Conservation (phyloP, 2,113 vertebrate genomes). For the Piprites chloris region DNA sequence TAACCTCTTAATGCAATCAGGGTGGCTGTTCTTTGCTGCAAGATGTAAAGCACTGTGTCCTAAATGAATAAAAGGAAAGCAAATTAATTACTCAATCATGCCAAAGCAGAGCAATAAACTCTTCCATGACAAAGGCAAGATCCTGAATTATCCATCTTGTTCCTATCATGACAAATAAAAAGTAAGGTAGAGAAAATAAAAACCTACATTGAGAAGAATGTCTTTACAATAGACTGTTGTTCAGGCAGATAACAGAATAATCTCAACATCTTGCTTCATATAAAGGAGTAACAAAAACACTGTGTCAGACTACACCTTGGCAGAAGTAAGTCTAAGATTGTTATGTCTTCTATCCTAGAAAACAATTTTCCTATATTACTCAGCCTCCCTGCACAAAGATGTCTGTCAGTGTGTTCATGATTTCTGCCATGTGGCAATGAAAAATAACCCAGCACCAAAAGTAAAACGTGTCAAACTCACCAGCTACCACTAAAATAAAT, state of each 20-base stretch:
- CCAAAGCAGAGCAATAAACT: not conserved
- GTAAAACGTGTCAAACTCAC: not conserved
- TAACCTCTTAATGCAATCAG: constrained; percentile 86
- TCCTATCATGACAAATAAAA: not conserved
- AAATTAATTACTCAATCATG: not conserved
- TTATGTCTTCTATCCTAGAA: not conserved
- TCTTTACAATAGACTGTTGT: not conserved
- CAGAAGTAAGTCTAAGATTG: not conserved
- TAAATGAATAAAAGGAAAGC: constrained; percentile 53
- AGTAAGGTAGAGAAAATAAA: not conserved
- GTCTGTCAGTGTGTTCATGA: not conserved
- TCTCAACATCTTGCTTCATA: not conserved
- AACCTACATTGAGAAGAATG: not conserved
- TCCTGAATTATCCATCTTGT: not conserved
- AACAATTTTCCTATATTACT: not conserved
- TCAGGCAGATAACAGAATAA: not conserved
- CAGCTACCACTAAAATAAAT: not conserved
- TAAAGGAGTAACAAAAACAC: not conserved
- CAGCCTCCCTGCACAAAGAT: not conserved
- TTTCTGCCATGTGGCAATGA: not conserved
- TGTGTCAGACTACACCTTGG: not conserved
- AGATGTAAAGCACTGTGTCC: constrained; percentile 91
- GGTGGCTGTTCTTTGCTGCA: constrained; percentile 89
- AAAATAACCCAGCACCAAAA: not conserved
- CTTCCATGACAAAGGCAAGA: not conserved